A percentile compares a stretch with the other conserved stretches of the same genome.
These are phyloP conservation scores for Panurus biarmicus DNA, from an alignment of 2,113 vertebrate genomes.

Conservation along the genomic window DNA sequence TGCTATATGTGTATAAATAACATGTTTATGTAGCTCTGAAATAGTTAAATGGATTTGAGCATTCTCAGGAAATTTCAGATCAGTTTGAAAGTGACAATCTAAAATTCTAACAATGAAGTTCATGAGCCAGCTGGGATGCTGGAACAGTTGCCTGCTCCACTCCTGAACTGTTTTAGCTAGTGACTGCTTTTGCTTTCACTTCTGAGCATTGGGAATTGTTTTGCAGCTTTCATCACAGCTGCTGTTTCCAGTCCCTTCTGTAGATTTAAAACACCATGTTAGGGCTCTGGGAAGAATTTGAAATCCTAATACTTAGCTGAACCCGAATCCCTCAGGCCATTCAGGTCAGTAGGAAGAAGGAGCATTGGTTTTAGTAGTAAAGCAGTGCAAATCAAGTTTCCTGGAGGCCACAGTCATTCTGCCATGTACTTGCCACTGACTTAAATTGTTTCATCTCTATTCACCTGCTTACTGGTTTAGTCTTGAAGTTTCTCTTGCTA, in stretches of 20 bases:
- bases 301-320: not conserved
- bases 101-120: not conserved
- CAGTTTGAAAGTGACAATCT: not conserved
- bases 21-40: not conserved
- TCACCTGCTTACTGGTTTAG: not conserved
- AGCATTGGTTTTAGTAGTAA: not conserved
- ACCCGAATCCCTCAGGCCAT: fast-evolving
- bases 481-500: not conserved
- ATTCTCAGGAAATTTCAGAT: not conserved
- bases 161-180: not conserved
- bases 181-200: not conserved
- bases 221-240: not conserved
- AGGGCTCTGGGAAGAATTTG: not conserved
- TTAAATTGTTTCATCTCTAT: not conserved
- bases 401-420: not conserved
- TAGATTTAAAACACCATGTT: not conserved
- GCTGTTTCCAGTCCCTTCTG: not conserved
- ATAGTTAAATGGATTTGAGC: not conserved
- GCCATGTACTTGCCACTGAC: not conserved
- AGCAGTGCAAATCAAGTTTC: not conserved
- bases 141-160: not conserved
- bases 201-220: not conserved
- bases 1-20: not conserved
- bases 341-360: not conserved
- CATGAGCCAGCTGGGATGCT: not conserved